Percentiles rank a stretch among this genome's conserved stretches.
Evolutionary conservation across 2,888 invertebrate genomes (phyloP).

Genomic region (Mythimna vitellina): DNA sequence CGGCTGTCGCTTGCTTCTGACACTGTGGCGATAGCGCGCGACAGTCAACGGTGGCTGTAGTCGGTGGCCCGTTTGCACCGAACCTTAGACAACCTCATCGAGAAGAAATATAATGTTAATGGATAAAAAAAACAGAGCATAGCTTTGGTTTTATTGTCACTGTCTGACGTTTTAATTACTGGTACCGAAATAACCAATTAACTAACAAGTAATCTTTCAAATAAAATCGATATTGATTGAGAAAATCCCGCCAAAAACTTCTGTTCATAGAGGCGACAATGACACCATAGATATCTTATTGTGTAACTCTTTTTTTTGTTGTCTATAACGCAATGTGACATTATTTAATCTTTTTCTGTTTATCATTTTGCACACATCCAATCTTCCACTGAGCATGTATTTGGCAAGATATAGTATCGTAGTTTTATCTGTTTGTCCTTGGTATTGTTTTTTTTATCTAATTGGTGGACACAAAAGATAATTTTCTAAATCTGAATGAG

Average conservation of each 20-base stretch:
- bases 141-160: too few relatives aligned
- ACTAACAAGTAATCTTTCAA: too few relatives aligned
- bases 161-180: too few relatives aligned
- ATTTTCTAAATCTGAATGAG: background rate
- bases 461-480: conserved; percentile 10
- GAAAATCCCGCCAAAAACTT: background rate
- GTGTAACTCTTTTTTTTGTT: conserved; percentile 16
- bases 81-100: too few relatives aligned
- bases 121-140: too few relatives aligned
- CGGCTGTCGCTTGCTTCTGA: too few relatives aligned
- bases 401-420: conserved; percentile 33
- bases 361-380: conserved; percentile 24
- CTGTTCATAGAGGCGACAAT: background rate
- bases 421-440: conserved; percentile 26
- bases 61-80: too few relatives aligned
- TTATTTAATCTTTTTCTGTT: conserved; percentile 20
- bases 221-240: too few relatives aligned
- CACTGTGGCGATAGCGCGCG: too few relatives aligned
- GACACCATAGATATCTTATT: background rate
- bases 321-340: background rate
- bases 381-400: conserved; percentile 1
- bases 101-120: too few relatives aligned
- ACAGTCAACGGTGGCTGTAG: too few relatives aligned
- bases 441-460: conserved; percentile 23
- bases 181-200: too few relatives aligned